Evolutionary conservation across 2,888 invertebrate species (phyloP).

Genomic region (Cyaniris semiargus): DNA sequence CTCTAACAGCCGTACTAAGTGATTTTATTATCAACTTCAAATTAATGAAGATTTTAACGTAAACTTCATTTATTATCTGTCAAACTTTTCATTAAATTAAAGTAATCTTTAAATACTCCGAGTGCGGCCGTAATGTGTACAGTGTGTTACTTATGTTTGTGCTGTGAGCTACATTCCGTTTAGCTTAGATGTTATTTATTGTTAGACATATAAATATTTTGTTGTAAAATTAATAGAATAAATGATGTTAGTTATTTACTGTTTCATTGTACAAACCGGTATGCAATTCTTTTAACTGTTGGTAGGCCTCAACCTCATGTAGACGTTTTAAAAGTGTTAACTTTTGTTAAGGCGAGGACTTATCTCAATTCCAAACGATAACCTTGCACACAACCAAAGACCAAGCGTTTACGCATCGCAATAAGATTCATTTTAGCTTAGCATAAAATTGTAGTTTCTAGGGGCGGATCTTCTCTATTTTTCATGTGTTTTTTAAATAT

Average conservation of each 20-base stretch:
- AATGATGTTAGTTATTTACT: constrained; percentile 40
- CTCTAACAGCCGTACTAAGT: neutral
- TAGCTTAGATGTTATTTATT: constrained; percentile 40
- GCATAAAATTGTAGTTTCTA: no score
- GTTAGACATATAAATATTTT: constrained; percentile 37
- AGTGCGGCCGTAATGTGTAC: neutral
- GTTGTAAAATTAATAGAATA: constrained; percentile 41
- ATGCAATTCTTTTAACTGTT: neutral
- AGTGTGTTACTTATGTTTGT: constrained; percentile 41
- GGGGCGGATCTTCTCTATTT: no score
- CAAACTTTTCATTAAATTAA: neutral
- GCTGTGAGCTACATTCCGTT: constrained; percentile 48
- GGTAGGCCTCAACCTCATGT: no score
- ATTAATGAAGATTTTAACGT: neutral
- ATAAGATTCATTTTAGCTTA: no score
- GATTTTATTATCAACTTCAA: no score
- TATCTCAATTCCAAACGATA: no score
- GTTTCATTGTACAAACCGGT: constrained; percentile 24
- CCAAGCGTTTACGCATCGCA: no score
- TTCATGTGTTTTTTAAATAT: no score
- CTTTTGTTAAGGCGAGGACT: no score
- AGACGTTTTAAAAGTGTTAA: no score
- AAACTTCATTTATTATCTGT: neutral
- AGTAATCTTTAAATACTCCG: neutral
- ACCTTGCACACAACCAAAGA: no score